Percentiles rank a stretch among this genome's conserved stretches.
Conservation (phyloP, 2,888 invertebrate genomes). For the Synergus gifuensis region DNA sequence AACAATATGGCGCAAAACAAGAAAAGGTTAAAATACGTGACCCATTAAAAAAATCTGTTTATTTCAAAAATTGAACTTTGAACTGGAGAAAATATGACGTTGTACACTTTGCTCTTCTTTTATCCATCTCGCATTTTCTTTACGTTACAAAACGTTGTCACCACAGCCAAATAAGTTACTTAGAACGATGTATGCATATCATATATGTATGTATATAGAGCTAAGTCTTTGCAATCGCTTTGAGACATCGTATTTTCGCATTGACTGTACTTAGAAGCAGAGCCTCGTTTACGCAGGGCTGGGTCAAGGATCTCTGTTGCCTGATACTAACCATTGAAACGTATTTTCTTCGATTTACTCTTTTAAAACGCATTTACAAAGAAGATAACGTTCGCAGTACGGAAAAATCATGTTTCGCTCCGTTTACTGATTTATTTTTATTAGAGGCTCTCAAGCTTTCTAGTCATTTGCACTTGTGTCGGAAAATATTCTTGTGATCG, state of each 20-base stretch:
- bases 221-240: conserved; percentile 37
- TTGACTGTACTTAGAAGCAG: conserved; percentile 40
- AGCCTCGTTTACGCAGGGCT: conserved; percentile 45
- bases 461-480: conserved; percentile 8
- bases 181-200: conserved; percentile 34
- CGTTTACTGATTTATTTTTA: conserved; percentile 32
- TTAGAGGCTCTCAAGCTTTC: conserved; percentile 22
- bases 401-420: conserved; percentile 29
- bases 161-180: conserved; percentile 18
- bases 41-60: conserved; percentile 35
- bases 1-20: conserved; percentile 15
- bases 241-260: conserved; percentile 32
- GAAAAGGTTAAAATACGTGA: conserved; percentile 35
- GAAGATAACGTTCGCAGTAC: conserved; percentile 16
- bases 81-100: conserved; percentile 33
- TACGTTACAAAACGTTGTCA: conserved; percentile 26
- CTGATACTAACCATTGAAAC: conserved; percentile 34
- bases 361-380: conserved; percentile 31
- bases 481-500: conserved; percentile 40
- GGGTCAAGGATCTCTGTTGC: conserved; percentile 48
- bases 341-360: conserved; percentile 45
- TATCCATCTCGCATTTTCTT: conserved; percentile 38
- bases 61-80: conserved; percentile 37
- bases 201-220: conserved; percentile 12
- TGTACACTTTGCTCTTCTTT: conserved; percentile 37